Conservation (phyloP, 92 coral and sea anemone species). For the Blastomussa wellsi region DNA sequence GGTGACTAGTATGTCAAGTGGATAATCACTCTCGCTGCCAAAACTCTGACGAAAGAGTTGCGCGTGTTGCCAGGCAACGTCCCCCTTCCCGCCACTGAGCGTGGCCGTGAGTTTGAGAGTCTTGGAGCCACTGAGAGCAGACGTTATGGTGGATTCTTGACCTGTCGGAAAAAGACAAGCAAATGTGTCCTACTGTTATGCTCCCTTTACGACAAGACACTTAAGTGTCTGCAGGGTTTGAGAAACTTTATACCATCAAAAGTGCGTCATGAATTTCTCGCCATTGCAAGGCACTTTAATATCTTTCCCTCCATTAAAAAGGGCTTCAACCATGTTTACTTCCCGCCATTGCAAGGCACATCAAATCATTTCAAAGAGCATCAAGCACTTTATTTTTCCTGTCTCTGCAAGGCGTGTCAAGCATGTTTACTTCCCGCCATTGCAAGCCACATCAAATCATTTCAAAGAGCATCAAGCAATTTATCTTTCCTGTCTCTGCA, state of each 20-base stretch:
- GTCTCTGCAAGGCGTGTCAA: background rate
- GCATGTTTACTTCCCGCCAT: conserved; percentile 73
- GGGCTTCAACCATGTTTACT: too few relatives aligned
- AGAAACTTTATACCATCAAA: too few relatives aligned
- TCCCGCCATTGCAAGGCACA: background rate
- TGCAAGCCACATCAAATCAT: too few relatives aligned
- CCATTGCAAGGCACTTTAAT: background rate
- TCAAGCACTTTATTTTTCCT: background rate
- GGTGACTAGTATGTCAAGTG: conserved; percentile 70
- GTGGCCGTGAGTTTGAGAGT: conserved; percentile 77
- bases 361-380: too few relatives aligned
- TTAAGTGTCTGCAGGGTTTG: too few relatives aligned
- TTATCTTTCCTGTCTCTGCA: background rate
- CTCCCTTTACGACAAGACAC: too few relatives aligned
- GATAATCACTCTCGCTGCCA: conserved; percentile 41
- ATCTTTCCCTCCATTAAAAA: too few relatives aligned
- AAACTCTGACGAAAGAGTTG: conserved; percentile 89
- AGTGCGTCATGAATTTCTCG: background rate
- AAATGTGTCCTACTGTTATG: background rate
- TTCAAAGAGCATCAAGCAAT: background rate
- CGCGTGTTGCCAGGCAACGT: conserved; percentile 94
- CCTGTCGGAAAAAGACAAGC: conserved; percentile 19
- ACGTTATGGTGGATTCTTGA: conserved; percentile 56
- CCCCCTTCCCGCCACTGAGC: conserved; percentile 83
- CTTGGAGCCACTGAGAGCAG: conserved; percentile 75